Base-by-base conservation (phyloP, 1,140 invertebrate genomes). In the Micrasema longulum region DNA sequence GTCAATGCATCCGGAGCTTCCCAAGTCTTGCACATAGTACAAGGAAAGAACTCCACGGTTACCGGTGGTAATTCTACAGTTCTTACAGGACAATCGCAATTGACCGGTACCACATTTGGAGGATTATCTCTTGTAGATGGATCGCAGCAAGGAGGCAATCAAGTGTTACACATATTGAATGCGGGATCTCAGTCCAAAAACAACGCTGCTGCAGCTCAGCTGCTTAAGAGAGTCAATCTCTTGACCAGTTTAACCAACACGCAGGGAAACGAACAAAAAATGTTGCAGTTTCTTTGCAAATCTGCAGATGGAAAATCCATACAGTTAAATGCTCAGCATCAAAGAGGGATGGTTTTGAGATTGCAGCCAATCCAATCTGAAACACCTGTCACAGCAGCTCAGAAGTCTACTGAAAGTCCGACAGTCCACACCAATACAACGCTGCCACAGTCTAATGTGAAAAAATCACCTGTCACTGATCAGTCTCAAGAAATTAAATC, bases 251-350 rank as follows among this genome's bases (percentile, higher is more conserved):
- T 85, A 5, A 76, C 82, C 16, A 84, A 84, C 76, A 79, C 80
- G 12, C 84, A 84, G 78, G 82, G 83, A n/a, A 84, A 80, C 72
- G 84, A 85, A 50, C 84, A 85, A 73, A 85, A 85, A 77, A 84
- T 85, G 82, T 79, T 85, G 7, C 84, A 86, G 74, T 88, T 88
- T 78, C 85, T 88, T 50, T 89, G 87, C 77, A 88, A 88, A 80
- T 85, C 86, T 48, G 82, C 86, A 14, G 85, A 87, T 75, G 84
- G 84, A 9, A 87, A 87, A 80, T 73, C 85, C 45, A 86, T 87
- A 63, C 85, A 86, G 65, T 71, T 87, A 45, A 87, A 84, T 72
- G 75, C 81, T 16, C 79, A 81, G 43, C 83, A 80, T 78, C 85
- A 82, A 77, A 80, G 80, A 76, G 79, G 81, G 73, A 85, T 85